These are phyloP conservation scores for Calephelis perditalis DNA, from an alignment of 2,888 invertebrate species.

Conservation along the genomic window DNA sequence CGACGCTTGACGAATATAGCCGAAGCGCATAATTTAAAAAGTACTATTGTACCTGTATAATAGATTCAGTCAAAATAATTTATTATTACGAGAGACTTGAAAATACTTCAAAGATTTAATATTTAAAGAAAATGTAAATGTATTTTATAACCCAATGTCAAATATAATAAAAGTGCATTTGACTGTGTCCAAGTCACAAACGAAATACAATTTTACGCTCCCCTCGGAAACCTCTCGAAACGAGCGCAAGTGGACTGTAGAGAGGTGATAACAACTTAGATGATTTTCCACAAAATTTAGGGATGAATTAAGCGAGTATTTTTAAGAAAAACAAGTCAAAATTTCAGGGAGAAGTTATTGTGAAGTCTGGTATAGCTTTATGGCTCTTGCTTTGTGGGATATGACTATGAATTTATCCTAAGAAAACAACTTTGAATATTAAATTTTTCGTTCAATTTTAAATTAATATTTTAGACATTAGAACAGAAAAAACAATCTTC, in stretches of 20 bases:
- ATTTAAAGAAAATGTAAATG: too few species aligned
- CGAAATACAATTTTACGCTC: not conserved
- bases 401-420: not conserved
- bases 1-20: too few species aligned
- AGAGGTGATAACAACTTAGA: conserved; percentile 18
- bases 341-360: not conserved
- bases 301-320: conserved; percentile 16
- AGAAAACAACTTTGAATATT: too few species aligned
- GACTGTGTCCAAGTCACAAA: conserved; percentile 9
- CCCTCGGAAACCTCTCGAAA: not conserved
- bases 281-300: conserved; percentile 19
- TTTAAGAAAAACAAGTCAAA: conserved; percentile 7
- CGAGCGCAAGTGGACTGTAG: conserved; percentile 17
- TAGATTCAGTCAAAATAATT: too few species aligned
- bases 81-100: too few species aligned
- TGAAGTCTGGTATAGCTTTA: not conserved
- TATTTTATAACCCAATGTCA: not conserved
- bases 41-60: too few species aligned
- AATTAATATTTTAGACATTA: conserved; percentile 10
- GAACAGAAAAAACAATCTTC: not conserved
- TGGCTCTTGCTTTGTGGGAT: not conserved
- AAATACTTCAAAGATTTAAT: too few species aligned
- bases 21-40: too few species aligned
- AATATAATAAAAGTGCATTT: conserved; percentile 1
- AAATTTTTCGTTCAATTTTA: too few species aligned